Base-by-base conservation (phyloP, 2,113 vertebrate species). In the Sterrhoptilus dennistouni region DNA sequence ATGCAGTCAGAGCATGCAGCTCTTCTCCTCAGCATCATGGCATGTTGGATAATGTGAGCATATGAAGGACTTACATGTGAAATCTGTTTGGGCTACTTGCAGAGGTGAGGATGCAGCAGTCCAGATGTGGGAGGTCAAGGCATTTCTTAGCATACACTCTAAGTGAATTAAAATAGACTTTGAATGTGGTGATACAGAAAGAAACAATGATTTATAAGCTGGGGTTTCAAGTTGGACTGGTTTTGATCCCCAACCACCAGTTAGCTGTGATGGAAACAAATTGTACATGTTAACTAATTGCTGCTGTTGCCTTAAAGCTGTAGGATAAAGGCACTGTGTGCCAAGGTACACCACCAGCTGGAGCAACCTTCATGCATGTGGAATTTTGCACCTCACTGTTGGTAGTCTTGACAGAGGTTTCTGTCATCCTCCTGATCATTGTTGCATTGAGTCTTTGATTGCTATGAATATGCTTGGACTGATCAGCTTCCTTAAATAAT, bases 401-500 rank as follows among this genome's bases (percentile, higher is more conserved):
- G 16, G 9, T 69, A 68, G 57, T 76, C 21, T 47, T 50, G 21
- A 24, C 14, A 59, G 28, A 57, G 7, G 31, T 54, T 61, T 71
- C 40, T 76, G 21, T 69, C 0, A 0, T 71, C 36, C 20, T 64
- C 68, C 65, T 54, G 56, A 35, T 20, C 0, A 0, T 21, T 12
- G 11, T 3, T 90, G 59, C 21, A 25, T 5, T 8, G 44, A 71
- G 8, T 12, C 23, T 72, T 66, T 1, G 1, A 12, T 45, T 53
- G 66, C 35, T 76, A 7, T 70, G 66, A 63, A 44, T 18, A 16
- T 5, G 1, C 47, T 65, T 60, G 56, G 61, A 61, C 38, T 35
- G n/a, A 74, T 53, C 17, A 31, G 47, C 45, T 83, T 84, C 52
- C 54, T 19, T 19, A 23, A 76, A 21, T 59, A 64, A 76, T 31